Percentiles rank a stretch among this genome's conserved stretches.
phyloP scores from a whole-genome alignment of 2,888 invertebrate species.

The Parochlus steinenii region DNA sequence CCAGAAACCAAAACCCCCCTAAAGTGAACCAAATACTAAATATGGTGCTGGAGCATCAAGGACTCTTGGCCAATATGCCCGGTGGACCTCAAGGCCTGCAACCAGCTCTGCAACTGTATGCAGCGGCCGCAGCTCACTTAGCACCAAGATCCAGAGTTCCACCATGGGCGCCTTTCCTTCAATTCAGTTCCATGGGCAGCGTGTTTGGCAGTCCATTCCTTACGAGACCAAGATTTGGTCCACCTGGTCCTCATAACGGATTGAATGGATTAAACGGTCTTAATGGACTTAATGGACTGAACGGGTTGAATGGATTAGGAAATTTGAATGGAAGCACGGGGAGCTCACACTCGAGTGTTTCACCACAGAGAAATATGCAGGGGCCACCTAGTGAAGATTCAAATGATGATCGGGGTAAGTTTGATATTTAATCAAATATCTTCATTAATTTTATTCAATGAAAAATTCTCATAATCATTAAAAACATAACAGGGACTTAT shows the following conservation, averaged over 20 bases:
- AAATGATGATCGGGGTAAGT: conserved; percentile 36
- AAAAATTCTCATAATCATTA: no score
- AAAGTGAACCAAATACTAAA: no score
- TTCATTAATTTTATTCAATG: no score
- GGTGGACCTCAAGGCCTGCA: conserved; percentile 37
- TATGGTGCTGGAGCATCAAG: conserved; percentile 43
- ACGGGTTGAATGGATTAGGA: conserved; percentile 6
- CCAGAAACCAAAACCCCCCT: no score
- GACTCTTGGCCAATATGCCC: conserved; percentile 18
- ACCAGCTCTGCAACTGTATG: conserved; percentile 51
- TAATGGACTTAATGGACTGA: conserved; percentile 14
- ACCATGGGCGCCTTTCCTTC: conserved; percentile 42
- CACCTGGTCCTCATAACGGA: conserved; percentile 19
- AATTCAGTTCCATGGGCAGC: conserved; percentile 31
- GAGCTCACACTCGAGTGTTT: conserved; percentile 9
- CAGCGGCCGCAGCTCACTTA: conserved; percentile 44
- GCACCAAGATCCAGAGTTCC: conserved; percentile 33
- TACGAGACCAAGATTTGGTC: conserved; percentile 23
- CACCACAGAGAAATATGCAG: conserved; percentile 19
- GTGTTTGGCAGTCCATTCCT: conserved; percentile 26
- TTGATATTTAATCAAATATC: conserved; percentile 33
- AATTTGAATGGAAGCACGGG: conserved; percentile 5
- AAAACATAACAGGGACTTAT: no score
- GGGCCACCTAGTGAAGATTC: conserved; percentile 39
- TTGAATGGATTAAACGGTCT: conserved; percentile 13